These are phyloP conservation scores for Thelaira solivaga DNA, from an alignment of 2,888 invertebrate species.

Conservation along the genomic window DNA sequence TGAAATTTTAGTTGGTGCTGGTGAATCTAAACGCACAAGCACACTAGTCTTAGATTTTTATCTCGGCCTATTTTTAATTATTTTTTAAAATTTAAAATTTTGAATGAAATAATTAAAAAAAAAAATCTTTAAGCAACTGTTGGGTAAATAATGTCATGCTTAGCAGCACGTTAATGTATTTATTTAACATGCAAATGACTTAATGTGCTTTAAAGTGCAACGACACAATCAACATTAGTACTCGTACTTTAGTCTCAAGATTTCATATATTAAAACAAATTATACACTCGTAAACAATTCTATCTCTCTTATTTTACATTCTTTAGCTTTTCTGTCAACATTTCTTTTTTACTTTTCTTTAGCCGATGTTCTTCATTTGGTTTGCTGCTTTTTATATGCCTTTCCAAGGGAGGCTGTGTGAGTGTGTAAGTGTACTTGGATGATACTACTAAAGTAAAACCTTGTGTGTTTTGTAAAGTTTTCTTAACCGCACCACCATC, in stretches of 20 bases:
- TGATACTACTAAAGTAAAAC: background rate
- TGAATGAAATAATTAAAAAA: no score
- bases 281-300: background rate
- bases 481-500: constrained; percentile 32
- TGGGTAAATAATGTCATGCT: background rate
- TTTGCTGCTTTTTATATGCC: background rate
- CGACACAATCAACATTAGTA: constrained; percentile 42
- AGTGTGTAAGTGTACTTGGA: background rate
- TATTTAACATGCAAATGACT: constrained; percentile 37
- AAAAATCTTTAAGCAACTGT: no score
- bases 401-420: background rate
- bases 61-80: no score
- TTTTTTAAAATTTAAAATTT: no score
- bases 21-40: no score
- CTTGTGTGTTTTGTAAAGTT: constrained; percentile 13
- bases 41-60: no score
- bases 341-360: background rate
- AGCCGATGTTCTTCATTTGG: background rate
- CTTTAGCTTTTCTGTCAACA: background rate
- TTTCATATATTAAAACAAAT: background rate
- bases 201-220: constrained; percentile 60
- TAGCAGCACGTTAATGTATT: background rate
- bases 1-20: no score
- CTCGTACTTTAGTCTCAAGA: constrained; percentile 33
- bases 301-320: no score